phyloP scores from a whole-genome alignment of 2,797 vertebrate genomes.

The Hylomyscus alleni region DNA sequence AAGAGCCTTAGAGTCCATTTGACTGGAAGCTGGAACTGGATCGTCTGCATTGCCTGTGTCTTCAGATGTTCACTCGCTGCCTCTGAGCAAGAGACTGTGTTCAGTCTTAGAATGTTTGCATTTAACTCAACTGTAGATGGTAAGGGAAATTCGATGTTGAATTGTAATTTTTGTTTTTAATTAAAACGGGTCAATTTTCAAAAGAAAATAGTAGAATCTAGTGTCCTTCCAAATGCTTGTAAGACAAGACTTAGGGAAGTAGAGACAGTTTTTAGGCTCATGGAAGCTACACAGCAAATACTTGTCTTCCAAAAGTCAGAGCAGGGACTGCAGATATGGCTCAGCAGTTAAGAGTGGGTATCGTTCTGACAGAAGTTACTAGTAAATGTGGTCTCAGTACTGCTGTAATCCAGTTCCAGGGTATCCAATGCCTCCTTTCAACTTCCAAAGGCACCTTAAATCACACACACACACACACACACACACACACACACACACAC shows the following conservation, averaged over 20 bases:
- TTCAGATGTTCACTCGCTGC: slow-evolving; percentile 29
- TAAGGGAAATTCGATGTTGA: slow-evolving; percentile 77
- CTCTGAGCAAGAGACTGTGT: background rate
- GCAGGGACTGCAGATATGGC: background rate
- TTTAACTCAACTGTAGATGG: slow-evolving; percentile 80
- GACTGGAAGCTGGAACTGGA: slow-evolving; percentile 19
- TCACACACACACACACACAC: background rate
- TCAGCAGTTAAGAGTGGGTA: background rate
- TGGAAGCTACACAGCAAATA: background rate
- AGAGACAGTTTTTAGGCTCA: background rate
- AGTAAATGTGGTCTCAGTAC: background rate
- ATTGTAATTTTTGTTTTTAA: slow-evolving; percentile 78
- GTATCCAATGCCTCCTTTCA: background rate
- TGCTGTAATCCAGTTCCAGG: background rate
- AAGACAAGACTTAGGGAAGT: background rate
- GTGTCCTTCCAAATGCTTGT: background rate
- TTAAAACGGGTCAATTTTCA: slow-evolving; percentile 85
- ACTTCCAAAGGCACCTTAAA: background rate
- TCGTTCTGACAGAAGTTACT: background rate
- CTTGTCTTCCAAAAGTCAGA: background rate
- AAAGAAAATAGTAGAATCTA: background rate
- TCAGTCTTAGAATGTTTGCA: slow-evolving; percentile 75
- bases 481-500: background rate
- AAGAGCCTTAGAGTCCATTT: background rate
- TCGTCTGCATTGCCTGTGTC: slow-evolving; percentile 60